These are phyloP conservation scores for Drusus annulatus DNA, from an alignment of 1,140 invertebrate genomes.

Conservation along the genomic window DNA sequence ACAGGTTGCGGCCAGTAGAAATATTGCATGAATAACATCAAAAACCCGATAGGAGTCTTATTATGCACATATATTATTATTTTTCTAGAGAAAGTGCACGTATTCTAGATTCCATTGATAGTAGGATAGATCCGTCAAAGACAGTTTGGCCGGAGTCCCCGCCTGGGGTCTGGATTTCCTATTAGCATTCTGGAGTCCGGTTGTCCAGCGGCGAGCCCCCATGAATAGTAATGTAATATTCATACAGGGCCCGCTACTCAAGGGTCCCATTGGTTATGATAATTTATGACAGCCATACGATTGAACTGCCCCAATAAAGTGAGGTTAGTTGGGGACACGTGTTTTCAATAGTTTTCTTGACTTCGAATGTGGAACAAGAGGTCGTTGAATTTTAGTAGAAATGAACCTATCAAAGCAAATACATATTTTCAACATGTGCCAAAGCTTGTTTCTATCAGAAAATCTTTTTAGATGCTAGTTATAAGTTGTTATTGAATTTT, in stretches of 20 bases:
- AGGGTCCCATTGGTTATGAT: conserved; percentile 46
- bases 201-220: conserved; percentile 16
- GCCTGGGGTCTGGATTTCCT: background rate
- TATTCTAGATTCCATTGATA: conserved; percentile 10
- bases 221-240: conserved; percentile 57
- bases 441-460: too few relatives aligned
- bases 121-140: background rate
- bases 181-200: conserved; percentile 23
- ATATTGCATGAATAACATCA: too few relatives aligned
- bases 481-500: too few relatives aligned
- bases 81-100: background rate
- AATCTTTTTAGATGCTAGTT: too few relatives aligned
- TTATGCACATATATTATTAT: too few relatives aligned
- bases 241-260: conserved; percentile 38
- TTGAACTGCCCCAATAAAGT: conserved; percentile 24
- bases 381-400: background rate
- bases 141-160: conserved; percentile 3
- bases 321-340: conserved; percentile 19
- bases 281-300: conserved; percentile 45
- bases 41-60: too few relatives aligned
- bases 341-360: conserved; percentile 7
- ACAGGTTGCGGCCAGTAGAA: too few relatives aligned
- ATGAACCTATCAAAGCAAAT: too few relatives aligned
- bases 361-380: conserved; percentile 1
- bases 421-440: too few relatives aligned